Conservation (phyloP, 1,140 invertebrate genomes). For the Antheraea mylitta region DNA sequence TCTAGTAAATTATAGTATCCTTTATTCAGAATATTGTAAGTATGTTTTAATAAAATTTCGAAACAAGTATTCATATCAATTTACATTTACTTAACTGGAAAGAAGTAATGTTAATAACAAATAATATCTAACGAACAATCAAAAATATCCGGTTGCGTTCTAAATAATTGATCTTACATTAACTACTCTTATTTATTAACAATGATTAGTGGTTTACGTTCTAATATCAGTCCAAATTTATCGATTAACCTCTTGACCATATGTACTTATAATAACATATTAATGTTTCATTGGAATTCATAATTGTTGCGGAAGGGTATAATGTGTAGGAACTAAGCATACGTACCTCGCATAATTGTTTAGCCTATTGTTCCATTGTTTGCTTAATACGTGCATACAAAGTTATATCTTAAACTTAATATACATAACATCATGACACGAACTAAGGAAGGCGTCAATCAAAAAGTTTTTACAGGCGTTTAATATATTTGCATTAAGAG, state of each 20-base stretch:
- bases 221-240: not conserved
- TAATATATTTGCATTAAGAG: constrained; percentile 5
- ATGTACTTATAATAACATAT: constrained; percentile 9
- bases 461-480: not conserved
- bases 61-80: too few species aligned
- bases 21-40: too few species aligned
- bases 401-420: constrained; percentile 22
- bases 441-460: constrained; percentile 33
- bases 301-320: constrained; percentile 33
- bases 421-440: constrained; percentile 17
- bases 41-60: too few species aligned
- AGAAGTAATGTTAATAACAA: not conserved
- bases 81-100: too few species aligned
- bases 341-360: constrained; percentile 26
- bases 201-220: not conserved
- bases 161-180: too few species aligned
- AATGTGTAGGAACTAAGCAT: constrained; percentile 39
- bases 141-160: not conserved
- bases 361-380: constrained; percentile 44
- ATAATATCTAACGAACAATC: not conserved
- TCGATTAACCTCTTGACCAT: constrained; percentile 3
- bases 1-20: too few species aligned
- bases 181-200: not conserved
- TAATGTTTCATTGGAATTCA: constrained; percentile 8
- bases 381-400: constrained; percentile 18